Conservation (phyloP, 2,113 vertebrate genomes). For the Heterotilapia buettikoferi region DNA sequence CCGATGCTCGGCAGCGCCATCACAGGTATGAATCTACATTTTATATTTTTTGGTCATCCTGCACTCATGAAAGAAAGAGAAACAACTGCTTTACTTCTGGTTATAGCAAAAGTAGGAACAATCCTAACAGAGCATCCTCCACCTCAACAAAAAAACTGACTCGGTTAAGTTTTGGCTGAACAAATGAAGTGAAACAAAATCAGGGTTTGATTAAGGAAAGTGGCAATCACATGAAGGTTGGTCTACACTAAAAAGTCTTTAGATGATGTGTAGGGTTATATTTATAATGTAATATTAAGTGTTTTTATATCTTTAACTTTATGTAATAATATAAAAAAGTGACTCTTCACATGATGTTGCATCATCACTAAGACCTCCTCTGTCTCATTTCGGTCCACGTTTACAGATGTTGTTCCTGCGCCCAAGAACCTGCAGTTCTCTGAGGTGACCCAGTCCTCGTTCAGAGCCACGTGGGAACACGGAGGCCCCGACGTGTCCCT, state of each 20-base stretch:
- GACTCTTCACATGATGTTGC: neutral
- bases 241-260: neutral
- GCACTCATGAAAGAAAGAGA: neutral
- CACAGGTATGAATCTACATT: constrained; percentile 65
- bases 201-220: neutral
- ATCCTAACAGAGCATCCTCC: neutral
- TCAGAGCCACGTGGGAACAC: constrained; percentile 89
- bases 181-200: neutral
- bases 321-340: neutral
- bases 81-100: neutral
- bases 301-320: neutral
- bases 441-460: constrained; percentile 81
- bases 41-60: neutral
- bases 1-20: constrained; percentile 72
- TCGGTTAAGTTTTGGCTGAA: neutral
- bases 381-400: neutral
- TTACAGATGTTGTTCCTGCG: constrained; percentile 83
- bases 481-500: constrained; percentile 88
- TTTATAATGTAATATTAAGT: neutral
- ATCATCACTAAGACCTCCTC: neutral
- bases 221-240: neutral
- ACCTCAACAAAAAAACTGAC: neutral
- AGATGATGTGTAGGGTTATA: neutral
- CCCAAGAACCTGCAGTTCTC: constrained; percentile 84
- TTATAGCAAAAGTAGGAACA: neutral